Percentiles rank a stretch among this genome's conserved stretches.
Conservation (phyloP, 2,888 invertebrate species). For the Euzophera pinguis region DNA sequence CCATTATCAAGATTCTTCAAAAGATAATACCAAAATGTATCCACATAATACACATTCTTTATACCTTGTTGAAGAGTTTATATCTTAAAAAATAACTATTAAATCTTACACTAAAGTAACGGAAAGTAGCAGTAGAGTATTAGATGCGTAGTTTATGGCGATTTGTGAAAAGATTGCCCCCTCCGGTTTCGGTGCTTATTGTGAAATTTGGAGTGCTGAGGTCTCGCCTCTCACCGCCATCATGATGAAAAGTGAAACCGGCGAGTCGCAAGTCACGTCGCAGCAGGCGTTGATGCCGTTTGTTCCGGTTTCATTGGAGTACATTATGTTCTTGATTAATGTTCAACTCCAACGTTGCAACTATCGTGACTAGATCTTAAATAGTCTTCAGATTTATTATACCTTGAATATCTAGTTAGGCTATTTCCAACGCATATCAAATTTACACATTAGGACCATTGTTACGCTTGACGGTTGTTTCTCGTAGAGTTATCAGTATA, state of each 20-base stretch:
- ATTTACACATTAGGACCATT: slow-evolving; percentile 6
- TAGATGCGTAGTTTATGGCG: slow-evolving; percentile 25
- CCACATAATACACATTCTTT: too few species aligned
- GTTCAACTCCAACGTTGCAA: slow-evolving; percentile 2
- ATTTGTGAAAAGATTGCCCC: slow-evolving; percentile 44
- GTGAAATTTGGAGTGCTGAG: slow-evolving; percentile 73
- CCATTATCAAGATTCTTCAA: slow-evolving; percentile 12
- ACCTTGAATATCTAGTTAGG: slow-evolving; percentile 1
- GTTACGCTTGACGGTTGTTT: slow-evolving; percentile 9
- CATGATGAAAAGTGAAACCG: slow-evolving; percentile 77
- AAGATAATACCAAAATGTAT: too few species aligned
- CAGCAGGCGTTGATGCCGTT: slow-evolving; percentile 55
- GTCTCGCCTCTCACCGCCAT: slow-evolving; percentile 72
- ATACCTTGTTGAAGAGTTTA: too few species aligned
- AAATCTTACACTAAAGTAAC: slow-evolving; percentile 25
- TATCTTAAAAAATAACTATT: too few species aligned
- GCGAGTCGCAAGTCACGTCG: slow-evolving; percentile 64
- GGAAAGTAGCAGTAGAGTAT: slow-evolving; percentile 20
- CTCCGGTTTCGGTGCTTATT: slow-evolving; percentile 58
- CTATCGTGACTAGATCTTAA: not conserved
- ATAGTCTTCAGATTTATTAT: not conserved
- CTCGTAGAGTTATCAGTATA: slow-evolving; percentile 25
- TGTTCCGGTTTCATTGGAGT: slow-evolving; percentile 65
- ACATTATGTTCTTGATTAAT: slow-evolving; percentile 30
- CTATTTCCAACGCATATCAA: not conserved